These are phyloP conservation scores for Dicentrarchus labrax DNA, from an alignment of 2,113 vertebrate species.

Conservation along the genomic window DNA sequence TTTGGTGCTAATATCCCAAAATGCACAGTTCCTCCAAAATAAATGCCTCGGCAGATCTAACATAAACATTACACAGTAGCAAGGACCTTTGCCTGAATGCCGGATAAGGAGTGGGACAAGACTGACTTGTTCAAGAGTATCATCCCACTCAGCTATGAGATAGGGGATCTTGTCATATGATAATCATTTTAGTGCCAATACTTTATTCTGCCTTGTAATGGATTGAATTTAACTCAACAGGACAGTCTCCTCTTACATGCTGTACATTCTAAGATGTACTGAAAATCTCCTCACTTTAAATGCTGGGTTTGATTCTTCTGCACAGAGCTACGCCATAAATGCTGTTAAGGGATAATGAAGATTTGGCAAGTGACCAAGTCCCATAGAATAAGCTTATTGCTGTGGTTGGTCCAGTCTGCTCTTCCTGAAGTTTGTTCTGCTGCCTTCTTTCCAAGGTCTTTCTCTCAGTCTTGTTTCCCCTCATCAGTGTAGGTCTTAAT, in stretches of 20 bases:
- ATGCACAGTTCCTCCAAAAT: constrained; percentile 24
- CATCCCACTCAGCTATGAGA: too few species aligned
- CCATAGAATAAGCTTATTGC: not conserved
- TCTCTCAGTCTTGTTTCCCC: constrained; percentile 13
- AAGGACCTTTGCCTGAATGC: not conserved
- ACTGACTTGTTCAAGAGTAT: constrained; percentile 16
- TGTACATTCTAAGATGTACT: not conserved
- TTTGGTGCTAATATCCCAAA: constrained; percentile 32
- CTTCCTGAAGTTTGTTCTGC: constrained; percentile 16
- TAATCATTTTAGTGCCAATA: too few species aligned
- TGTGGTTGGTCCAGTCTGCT: constrained; percentile 14
- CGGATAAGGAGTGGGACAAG: not conserved
- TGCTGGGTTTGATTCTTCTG: not conserved
- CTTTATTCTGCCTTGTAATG: too few species aligned
- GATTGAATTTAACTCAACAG: too few species aligned
- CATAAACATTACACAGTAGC: not conserved
- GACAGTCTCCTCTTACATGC: not conserved
- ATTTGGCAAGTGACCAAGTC: constrained; percentile 10
- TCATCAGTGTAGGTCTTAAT: constrained; percentile 32
- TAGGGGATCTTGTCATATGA: too few species aligned
- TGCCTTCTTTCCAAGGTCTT: not conserved
- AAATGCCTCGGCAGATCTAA: constrained; percentile 29
- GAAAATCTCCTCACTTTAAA: not conserved
- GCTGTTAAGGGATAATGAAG: constrained; percentile 15
- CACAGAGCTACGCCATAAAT: not conserved